phyloP scores from a whole-genome alignment of 2,113 vertebrate genomes.

The Paratilapia polleni region DNA sequence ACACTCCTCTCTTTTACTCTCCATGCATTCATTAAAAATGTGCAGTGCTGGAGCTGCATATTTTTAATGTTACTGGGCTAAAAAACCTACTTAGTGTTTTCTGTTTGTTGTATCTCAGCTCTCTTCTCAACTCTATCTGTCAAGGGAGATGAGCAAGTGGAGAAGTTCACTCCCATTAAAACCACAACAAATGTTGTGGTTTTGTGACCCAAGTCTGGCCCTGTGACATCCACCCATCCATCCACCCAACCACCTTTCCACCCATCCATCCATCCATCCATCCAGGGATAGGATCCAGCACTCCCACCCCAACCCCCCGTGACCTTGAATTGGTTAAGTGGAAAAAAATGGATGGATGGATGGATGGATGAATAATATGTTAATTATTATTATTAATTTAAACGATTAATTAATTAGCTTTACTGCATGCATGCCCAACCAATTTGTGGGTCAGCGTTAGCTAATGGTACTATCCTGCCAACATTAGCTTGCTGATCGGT shows the following conservation, averaged over 20 bases:
- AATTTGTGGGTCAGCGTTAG: background rate
- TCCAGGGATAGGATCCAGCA: no score
- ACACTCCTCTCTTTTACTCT: background rate
- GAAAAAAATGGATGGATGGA: background rate
- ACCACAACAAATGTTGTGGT: background rate
- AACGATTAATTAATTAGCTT: no score
- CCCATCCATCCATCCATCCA: no score
- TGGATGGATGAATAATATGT: background rate
- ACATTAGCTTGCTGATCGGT: no score
- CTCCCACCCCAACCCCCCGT: no score
- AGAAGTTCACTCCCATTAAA: background rate
- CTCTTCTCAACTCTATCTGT: background rate
- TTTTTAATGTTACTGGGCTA: no score
- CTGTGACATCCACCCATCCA: no score
- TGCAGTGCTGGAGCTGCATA: background rate
- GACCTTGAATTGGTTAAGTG: no score
- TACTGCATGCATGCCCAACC: background rate
- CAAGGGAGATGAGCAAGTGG: background rate
- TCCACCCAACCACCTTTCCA: no score
- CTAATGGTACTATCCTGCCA: background rate
- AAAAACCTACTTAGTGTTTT: no score
- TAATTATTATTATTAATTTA: background rate
- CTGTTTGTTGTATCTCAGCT: background rate
- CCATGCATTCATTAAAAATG: background rate
- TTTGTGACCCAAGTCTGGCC: no score